These are phyloP conservation scores for Zhengitettix transpicula DNA, from an alignment of 2,888 invertebrate species.

Conservation along the genomic window DNA sequence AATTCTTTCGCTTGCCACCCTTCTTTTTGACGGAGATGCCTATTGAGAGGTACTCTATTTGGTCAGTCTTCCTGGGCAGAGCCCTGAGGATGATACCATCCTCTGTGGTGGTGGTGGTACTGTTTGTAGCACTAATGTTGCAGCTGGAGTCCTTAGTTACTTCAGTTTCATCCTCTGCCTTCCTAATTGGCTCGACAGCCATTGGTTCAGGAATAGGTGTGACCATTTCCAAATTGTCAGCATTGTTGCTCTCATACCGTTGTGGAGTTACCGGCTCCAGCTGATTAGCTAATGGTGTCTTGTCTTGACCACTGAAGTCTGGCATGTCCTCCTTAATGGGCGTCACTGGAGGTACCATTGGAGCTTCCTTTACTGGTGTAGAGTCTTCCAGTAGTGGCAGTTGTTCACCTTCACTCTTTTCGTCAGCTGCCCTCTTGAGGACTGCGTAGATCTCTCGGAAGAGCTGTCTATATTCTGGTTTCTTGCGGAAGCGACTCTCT, in stretches of 20 bases:
- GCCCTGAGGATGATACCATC: conserved; percentile 20
- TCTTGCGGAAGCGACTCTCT: conserved; percentile 64
- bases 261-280: not conserved
- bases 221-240: not conserved
- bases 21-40: conserved; percentile 50
- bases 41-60: conserved; percentile 55
- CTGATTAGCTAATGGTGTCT: not conserved
- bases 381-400: conserved; percentile 53
- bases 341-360: conserved; percentile 50
- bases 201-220: not conserved
- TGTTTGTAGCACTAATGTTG: not conserved
- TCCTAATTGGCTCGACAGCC: not conserved
- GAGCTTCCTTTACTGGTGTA: conserved; percentile 23
- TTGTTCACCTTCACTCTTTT: conserved; percentile 63
- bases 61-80: conserved; percentile 46
- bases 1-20: conserved; percentile 41
- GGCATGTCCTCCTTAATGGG: conserved; percentile 48
- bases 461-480: conserved; percentile 62
- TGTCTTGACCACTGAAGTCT: conserved; percentile 27
- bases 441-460: conserved; percentile 75
- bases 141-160: not conserved
- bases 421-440: conserved; percentile 66
- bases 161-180: not conserved
- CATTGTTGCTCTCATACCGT: not conserved
- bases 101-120: not conserved